Evolutionary conservation across 2,888 invertebrate species (phyloP), one percentile per base, ranked within the genome.

Genomic region (Cephus sareptanus): DNA sequence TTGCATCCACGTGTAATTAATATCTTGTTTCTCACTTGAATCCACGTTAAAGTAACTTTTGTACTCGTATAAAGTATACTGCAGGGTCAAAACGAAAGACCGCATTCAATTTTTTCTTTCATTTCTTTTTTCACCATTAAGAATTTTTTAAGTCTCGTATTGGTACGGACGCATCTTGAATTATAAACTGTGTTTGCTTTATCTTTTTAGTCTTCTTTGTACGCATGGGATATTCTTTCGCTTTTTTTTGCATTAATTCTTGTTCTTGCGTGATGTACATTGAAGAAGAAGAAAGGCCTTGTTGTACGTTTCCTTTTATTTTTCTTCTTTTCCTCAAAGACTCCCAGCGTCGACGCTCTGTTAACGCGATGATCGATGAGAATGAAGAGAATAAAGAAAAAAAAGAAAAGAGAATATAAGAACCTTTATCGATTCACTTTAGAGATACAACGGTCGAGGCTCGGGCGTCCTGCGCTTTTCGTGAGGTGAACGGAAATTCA

Each of bases 31-130:
- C 56, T 69, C 33, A 23, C 75, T 69, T 76, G 35, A 78, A 77
- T 74, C 35, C 71, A 75, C 69, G 30, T 76, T 73, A 73, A 77
- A 73, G 77, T 77, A 76, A 74, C 34, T 40, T 81, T 79, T 75
- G 77, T 76, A 79, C 79, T 79, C 75, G 56, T 56, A 56, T 23
- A 69, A 76, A 73, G 69, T 73, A 76, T 69, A 78, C 78, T 78
- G 75, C 77, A 71, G 56, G 77, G 37, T 80, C 77, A 70, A 77
- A 76, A 76, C 70, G 79, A 73, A 80, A 80, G 77, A 76, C 77
- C 69, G 75, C 69, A 75, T 35, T 69, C 6, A 33, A 71, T 73
- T 73, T 73, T 71, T 76, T 40, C 23, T n/a, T 76, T 76, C 34
- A 9, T 33, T 34, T 68, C 12, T 73, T 73, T 75, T 76, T 35